phyloP scores from a whole-genome alignment of 2,113 vertebrate species.

The Malaclemys terrapin region DNA sequence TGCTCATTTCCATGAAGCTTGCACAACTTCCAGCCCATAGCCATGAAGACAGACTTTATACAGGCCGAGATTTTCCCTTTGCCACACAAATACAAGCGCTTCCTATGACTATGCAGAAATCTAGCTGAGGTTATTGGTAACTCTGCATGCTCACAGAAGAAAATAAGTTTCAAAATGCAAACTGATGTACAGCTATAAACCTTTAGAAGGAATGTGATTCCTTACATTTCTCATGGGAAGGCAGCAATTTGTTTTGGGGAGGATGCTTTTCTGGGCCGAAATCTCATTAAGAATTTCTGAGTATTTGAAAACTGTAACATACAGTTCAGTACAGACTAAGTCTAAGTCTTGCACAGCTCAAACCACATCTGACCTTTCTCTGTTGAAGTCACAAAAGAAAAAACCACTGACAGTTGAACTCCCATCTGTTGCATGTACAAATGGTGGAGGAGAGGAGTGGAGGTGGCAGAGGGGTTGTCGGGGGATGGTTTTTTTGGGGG shows the following conservation, averaged over 20 bases:
- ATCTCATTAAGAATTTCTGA: not conserved
- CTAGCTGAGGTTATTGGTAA: not conserved
- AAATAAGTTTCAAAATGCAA: not conserved
- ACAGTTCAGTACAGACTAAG: not conserved
- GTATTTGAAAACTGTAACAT: conserved; percentile 17
- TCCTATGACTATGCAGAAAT: not conserved
- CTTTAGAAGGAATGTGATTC: not conserved
- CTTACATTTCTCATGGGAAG: not conserved
- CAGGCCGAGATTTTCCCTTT: not conserved
- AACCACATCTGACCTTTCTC: conserved; percentile 31
- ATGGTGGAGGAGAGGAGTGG: not conserved
- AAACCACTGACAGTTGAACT: conserved; percentile 1
- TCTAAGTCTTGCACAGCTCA: conserved; percentile 46
- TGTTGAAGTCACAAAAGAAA: conserved; percentile 4
- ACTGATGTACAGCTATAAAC: not conserved
- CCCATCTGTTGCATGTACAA: conserved; percentile 35
- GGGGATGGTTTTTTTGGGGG: not conserved
- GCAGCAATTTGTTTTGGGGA: not conserved
- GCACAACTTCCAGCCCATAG: not conserved
- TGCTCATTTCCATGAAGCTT: not conserved
- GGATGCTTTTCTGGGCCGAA: not conserved
- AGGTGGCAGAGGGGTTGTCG: no score
- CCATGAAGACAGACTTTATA: not conserved
- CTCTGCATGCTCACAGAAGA: not conserved
- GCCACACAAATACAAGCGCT: not conserved